Evolutionary conservation across 2,888 invertebrate genomes (phyloP).

Genomic region (Alloscopus bannaensis): DNA sequence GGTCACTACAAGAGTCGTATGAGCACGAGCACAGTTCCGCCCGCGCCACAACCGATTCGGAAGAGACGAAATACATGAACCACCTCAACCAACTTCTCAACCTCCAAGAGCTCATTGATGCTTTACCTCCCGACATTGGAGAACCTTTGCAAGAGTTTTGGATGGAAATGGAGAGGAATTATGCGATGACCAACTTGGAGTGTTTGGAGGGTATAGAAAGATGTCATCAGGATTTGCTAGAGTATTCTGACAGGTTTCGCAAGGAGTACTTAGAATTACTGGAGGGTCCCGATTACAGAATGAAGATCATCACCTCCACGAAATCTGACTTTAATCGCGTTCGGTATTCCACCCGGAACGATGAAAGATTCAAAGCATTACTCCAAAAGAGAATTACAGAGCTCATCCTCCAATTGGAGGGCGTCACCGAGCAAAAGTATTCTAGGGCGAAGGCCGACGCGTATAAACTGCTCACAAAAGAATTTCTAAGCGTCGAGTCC

Average conservation of each 20-base stretch:
- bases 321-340: slow-evolving; percentile 25
- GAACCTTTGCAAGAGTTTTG: background rate
- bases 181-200: background rate
- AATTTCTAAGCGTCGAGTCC: slow-evolving; percentile 17
- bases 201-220: slow-evolving; percentile 8
- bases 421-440: slow-evolving; percentile 36
- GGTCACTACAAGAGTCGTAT: background rate
- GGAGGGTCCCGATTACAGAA: slow-evolving; percentile 18
- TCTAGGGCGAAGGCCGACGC: slow-evolving; percentile 15
- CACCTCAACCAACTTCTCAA: too few species aligned
- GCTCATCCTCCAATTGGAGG: slow-evolving; percentile 16
- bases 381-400: slow-evolving; percentile 3
- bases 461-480: slow-evolving; percentile 18
- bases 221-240: slow-evolving; percentile 3
- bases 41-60: background rate
- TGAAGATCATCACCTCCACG: background rate
- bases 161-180: slow-evolving; percentile 12
- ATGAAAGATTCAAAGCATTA: background rate
- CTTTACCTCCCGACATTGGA: slow-evolving; percentile 17
- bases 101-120: slow-evolving; percentile 18
- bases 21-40: background rate
- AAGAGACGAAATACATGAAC: background rate
- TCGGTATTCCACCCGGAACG: background rate
- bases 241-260: background rate
- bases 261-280: background rate